Base-by-base conservation (phyloP, 2,797 vertebrate species). In the Sciaenops ocellatus region DNA sequence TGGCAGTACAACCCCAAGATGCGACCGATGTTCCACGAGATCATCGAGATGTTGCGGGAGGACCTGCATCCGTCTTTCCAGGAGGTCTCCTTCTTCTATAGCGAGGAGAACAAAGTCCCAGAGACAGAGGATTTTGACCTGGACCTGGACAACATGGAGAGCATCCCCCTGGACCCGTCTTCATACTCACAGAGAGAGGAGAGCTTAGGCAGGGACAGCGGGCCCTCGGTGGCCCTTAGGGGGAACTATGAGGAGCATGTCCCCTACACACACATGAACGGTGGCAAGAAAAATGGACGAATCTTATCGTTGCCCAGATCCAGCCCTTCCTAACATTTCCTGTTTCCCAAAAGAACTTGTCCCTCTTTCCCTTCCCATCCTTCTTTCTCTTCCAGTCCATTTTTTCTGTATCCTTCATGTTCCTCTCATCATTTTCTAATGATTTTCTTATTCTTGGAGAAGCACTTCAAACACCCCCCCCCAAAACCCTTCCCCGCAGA, bases 101-200 rank as follows among this genome's bases (percentile, higher is more conserved):
- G 98, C 0, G 97, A 99, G 85, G 98, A 99, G 87, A 99, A 99
- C 96, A 99, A 99, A 88, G 95, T 96, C 10, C 97, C 97, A 0
- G 98, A 99, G 85, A 95, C 92, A 0, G 98, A 99, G 93, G 98
- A 99, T 48, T 96, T 97, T 3, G 98, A 99, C 93, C 91, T 99
- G 95, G 98, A 99, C 94, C 96, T 99, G 3, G 98, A 99, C 90
- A 98, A 99, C 95, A 99, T 99, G 98, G 98, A 99, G 91, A 99
- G 97, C 85, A 98, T 99, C 79, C 98, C 98, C 20, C 94, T 99
- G 42, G 98, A 99, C 87, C 97, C 97, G 0, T 96, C 97, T 10
- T 97, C 97, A 0, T 98, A 96, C 91, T 95, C 96, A 0, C 97
- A 98, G 86, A 93, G 96, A 80, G 97, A 98, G 90, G 97, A 97